Conservation (phyloP, 2,113 vertebrate species). For the Aspidoscelis tigris region DNA sequence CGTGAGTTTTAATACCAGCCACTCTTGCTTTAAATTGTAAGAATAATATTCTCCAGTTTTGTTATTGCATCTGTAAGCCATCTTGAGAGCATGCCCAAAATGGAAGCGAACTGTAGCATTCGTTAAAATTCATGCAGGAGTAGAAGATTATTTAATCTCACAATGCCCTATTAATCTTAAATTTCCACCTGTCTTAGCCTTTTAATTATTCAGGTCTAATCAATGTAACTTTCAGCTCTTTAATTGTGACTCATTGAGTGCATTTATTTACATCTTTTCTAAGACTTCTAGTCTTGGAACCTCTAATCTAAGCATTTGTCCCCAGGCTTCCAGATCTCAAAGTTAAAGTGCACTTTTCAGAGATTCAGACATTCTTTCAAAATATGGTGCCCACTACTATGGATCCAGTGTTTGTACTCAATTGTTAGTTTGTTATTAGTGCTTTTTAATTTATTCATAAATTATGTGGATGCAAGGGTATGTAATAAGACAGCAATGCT, state of each 20-base stretch:
- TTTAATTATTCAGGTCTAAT: constrained; percentile 44
- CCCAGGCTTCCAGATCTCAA: neutral
- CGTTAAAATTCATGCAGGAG: neutral
- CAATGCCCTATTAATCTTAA: neutral
- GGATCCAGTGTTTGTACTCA: neutral
- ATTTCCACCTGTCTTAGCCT: constrained; percentile 11
- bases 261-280: constrained; percentile 11
- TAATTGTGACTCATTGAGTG: constrained; percentile 1
- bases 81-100: neutral
- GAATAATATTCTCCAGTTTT: neutral
- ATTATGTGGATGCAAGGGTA: too few relatives aligned
- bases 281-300: neutral
- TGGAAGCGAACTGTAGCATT: neutral
- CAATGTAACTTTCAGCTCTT: constrained; percentile 21
- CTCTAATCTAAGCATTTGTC: neutral
- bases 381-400: too few relatives aligned
- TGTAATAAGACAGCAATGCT: too few relatives aligned
- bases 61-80: neutral
- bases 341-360: neutral
- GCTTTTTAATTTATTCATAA: too few relatives aligned
- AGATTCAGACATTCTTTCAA: neutral
- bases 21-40: neutral
- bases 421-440: neutral
- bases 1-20: neutral
- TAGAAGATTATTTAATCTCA: neutral